Conservation (phyloP, 2,113 vertebrate genomes). For the Toxotes chatareus region DNA sequence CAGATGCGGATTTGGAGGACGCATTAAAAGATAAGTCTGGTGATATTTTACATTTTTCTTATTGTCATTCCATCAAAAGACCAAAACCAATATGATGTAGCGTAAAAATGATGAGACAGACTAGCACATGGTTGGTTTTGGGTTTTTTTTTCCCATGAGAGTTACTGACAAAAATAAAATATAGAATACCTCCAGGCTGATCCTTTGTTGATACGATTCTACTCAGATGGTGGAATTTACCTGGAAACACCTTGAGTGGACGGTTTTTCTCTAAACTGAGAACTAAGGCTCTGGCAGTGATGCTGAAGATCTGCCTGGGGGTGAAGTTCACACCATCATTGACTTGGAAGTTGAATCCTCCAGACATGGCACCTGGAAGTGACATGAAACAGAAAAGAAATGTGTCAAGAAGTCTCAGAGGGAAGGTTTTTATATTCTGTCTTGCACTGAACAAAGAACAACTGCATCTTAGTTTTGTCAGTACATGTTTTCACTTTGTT, state of each 20-base stretch:
- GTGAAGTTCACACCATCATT: slow-evolving; percentile 93
- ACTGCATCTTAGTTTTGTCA: neutral
- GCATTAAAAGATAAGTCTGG: no score
- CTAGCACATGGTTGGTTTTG: neutral
- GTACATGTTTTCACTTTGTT: slow-evolving; percentile 2
- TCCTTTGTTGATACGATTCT: neutral
- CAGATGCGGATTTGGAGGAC: no score
- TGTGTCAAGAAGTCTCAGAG: neutral
- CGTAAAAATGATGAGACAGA: no score
- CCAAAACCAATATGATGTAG: no score
- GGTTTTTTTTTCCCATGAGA: neutral
- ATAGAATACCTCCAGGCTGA: neutral
- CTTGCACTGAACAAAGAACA: neutral
- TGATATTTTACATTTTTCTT: no score
- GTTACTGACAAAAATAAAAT: neutral
- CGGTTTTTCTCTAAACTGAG: slow-evolving; percentile 87
- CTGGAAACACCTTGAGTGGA: slow-evolving; percentile 90
- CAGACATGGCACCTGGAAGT: slow-evolving; percentile 88
- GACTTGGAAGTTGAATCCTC: slow-evolving; percentile 93
- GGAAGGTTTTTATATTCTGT: neutral
- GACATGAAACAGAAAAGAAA: slow-evolving; percentile 10
- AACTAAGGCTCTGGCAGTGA: slow-evolving; percentile 86
- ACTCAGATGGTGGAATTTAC: slow-evolving; percentile 70
- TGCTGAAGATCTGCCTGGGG: slow-evolving; percentile 90
- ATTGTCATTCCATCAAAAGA: no score